Evolutionary conservation across 2,797 vertebrate genomes (phyloP), one percentile per base, ranked within the genome.

Genomic region (Pantherophis alleghaniensis): DNA sequence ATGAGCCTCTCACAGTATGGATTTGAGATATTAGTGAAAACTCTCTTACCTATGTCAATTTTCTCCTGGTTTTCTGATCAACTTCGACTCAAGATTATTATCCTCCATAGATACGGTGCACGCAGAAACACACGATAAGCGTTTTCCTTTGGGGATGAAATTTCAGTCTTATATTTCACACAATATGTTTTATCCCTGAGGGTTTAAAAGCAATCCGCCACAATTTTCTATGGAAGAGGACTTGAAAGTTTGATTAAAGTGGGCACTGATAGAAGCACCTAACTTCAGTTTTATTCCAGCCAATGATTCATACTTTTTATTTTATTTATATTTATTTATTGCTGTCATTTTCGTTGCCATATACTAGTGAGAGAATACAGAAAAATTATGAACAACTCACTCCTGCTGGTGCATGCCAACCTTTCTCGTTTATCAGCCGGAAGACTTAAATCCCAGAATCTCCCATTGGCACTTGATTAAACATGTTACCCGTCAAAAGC

Each of bases 1-100:
- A 96, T 89, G 90, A 92, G 93, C 92, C 42, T 95, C 59, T 86
- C 93, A 79, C 95, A 93, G 95, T 95, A 92, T 92, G 90, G 7
- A 91, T 95, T 92, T 94, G 74, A 91, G 12, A 63, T 91, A 28
- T 89, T 89, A 87, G 88, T 60, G 1, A 66, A 90, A 94, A 91
- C 56, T 92, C 92, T 94, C 0, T 63, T 86, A 0, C 90, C 32
- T 90, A 11, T 88, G 94, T 92, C 91, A 96, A 96, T 96, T 94
- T 74, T 2, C 18, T 95, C 92, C 91, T 74, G 87, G 92, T 90
- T 96, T 51, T 9, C 13, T 16, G 55, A 26, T 37, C 28, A 5
- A 14, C 14, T 56, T 55, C n/a, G 42, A 16, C 12, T 18, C 14
- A 86, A 24, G 22, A 47, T 57, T 14, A 28, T 20, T 32, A 88